Conservation (phyloP, 1,140 invertebrate genomes). For the Choristoneura fumiferana region DNA sequence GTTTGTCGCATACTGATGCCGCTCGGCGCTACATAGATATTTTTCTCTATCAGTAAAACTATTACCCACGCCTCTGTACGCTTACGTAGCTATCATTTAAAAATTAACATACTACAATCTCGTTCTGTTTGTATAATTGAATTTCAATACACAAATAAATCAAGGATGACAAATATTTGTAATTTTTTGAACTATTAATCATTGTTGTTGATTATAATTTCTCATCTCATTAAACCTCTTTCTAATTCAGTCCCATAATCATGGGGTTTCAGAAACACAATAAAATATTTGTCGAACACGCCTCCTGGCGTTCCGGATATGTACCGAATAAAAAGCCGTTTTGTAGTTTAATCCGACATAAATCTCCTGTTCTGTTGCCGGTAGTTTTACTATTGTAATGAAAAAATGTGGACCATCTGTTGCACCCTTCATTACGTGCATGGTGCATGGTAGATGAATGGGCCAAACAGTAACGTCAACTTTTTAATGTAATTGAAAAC, state of each 20-base stretch:
- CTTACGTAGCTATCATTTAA: not conserved
- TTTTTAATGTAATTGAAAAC: constrained; percentile 76
- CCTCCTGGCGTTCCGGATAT: constrained; percentile 62
- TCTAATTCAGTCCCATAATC: constrained; percentile 27
- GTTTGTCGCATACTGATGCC: constrained; percentile 58
- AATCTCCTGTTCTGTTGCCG: constrained; percentile 56
- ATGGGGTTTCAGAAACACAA: constrained; percentile 52
- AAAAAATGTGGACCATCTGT: constrained; percentile 75
- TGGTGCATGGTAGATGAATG: constrained; percentile 47
- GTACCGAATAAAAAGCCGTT: constrained; percentile 62
- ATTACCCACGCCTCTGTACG: not conserved
- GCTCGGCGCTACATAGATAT: constrained; percentile 26
- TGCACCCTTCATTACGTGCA: constrained; percentile 70
- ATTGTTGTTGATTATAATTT: constrained; percentile 15
- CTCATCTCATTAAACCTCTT: constrained; percentile 8
- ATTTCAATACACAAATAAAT: not conserved
- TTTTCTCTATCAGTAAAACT: constrained; percentile 10
- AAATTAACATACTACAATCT: not conserved
- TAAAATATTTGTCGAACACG: constrained; percentile 54
- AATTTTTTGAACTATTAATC: constrained; percentile 19
- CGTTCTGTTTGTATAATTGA: not conserved
- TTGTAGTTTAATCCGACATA: constrained; percentile 71
- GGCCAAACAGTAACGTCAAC: constrained; percentile 55
- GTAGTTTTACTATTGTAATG: constrained; percentile 68
- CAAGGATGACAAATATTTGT: not conserved